phyloP scores from a whole-genome alignment of 1,140 invertebrate species.

The Pygmarrhopalites habei region DNA sequence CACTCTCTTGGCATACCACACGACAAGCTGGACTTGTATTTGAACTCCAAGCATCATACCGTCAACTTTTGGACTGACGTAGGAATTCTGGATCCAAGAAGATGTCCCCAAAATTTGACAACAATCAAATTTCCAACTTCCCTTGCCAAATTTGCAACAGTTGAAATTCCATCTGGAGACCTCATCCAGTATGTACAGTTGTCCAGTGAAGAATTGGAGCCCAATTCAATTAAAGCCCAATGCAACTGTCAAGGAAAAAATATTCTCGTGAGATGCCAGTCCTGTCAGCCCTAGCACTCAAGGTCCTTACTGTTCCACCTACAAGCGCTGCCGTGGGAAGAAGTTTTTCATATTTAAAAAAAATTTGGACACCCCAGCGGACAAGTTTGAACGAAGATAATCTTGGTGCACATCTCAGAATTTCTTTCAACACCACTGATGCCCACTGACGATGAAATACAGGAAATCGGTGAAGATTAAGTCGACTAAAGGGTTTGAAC shows the following conservation, averaged over 20 bases:
- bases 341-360: neutral
- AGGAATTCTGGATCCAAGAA: neutral
- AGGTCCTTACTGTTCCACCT: neutral
- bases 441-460: too few species aligned
- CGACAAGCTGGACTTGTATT: neutral
- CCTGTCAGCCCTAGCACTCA: neutral
- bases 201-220: neutral
- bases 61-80: constrained; percentile 9
- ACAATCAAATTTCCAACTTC: neutral
- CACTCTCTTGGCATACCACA: neutral
- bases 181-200: neutral
- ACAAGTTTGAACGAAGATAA: neutral
- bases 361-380: neutral
- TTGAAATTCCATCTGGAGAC: neutral
- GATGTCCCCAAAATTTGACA: constrained; percentile 1
- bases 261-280: neutral
- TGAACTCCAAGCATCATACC: neutral
- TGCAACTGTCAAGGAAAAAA: neutral
- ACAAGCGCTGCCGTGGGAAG: neutral
- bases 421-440: neutral
- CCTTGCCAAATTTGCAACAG: neutral
- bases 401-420: neutral
- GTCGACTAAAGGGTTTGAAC: too few species aligned
- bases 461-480: too few species aligned
- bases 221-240: neutral